Base-by-base conservation (phyloP, 2,888 invertebrate genomes). In the Amiota minor region DNA sequence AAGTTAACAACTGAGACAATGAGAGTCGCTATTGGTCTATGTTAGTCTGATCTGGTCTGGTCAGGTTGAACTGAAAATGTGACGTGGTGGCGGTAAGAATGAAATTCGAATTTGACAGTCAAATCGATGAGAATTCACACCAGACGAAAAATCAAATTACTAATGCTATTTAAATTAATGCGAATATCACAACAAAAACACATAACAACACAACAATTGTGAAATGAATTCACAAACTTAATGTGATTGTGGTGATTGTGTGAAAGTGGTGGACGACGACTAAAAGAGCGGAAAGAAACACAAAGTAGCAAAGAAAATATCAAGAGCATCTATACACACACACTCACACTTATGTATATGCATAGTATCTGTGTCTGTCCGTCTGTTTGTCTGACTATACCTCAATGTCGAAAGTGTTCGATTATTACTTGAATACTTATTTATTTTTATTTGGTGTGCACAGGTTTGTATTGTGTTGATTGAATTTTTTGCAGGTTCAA, bases 141-240 rank as follows among this genome's bases (percentile, higher is more conserved):
- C 18, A 68, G 53, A 9, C 50, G 46, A 56, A 46, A 67, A 67
- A 70, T 23, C 14, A 20, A 68, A 68, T 50, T 68, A 68, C 50
- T 65, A 68, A 68, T 68, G 35, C 20, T 50, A 68, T 68, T 23
- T 14, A 68, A 68, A 68, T 68, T 50, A 68, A 68, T 68, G 67
- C 67, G 53, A 68, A 45, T 18, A 59, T 46, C 23, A 45, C 23
- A 69, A 50, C 50, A 69, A 53, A 68, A 68, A 68, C 68, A 50
- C 14, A 35, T 4, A 3, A 35, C 53, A 53, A 53, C n/a, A 53
- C 53, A 53, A 53, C 53, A 53, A 53, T n/a, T 16, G 16, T 16
- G n/a, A 53, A 53, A 53, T 12, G 3, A 53, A 53, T 53, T 53
- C 53, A 53, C n/a, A 16, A 53, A 12, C 16, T 9, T 16, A 53